Conservation (phyloP, 1,140 invertebrate genomes). For the Teleopsis dalmanni region DNA sequence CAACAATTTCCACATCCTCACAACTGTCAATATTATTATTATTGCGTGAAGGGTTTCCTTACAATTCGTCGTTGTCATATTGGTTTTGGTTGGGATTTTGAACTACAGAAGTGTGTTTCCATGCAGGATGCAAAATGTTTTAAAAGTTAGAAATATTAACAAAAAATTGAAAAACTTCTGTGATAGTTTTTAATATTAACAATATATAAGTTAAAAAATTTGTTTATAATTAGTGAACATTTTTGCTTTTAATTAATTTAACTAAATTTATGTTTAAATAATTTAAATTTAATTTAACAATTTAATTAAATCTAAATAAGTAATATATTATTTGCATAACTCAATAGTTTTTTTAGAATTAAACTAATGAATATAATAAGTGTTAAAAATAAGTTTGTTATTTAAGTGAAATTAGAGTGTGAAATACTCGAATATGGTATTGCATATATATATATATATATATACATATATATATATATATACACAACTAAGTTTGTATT, state of each 20-base stretch:
- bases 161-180: neutral
- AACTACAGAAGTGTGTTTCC: neutral
- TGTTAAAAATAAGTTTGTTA: no score
- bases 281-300: neutral
- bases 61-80: constrained; percentile 6
- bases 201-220: neutral
- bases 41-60: neutral
- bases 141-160: neutral
- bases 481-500: neutral
- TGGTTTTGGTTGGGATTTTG: constrained; percentile 5
- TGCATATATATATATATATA: neutral
- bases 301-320: neutral
- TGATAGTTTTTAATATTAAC: neutral
- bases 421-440: no score
- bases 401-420: no score
- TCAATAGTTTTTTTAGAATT: neutral
- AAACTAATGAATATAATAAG: neutral
- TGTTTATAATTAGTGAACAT: neutral
- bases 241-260: neutral
- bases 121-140: constrained; percentile 1
- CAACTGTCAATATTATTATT: constrained; percentile 5
- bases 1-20: neutral
- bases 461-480: neutral
- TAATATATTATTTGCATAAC: neutral
- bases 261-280: neutral